A percentile compares a stretch with the other conserved stretches of the same genome.
phyloP scores from a whole-genome alignment of 1,140 invertebrate species.

The Zaprionus capensis region DNA sequence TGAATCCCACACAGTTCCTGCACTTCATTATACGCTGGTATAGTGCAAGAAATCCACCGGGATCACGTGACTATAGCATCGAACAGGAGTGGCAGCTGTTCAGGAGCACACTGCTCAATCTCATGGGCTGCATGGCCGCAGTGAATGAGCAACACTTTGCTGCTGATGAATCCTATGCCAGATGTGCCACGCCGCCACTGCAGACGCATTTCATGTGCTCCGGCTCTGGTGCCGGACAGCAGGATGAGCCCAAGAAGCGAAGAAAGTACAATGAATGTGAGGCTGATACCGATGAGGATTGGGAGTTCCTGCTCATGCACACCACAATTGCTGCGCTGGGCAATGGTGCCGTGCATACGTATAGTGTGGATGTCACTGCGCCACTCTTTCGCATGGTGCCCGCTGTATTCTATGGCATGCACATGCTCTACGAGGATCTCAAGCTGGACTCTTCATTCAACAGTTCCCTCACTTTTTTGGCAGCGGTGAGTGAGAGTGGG shows the following conservation, averaged over 20 bases:
- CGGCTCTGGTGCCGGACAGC: constrained; percentile 36
- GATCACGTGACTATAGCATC: constrained; percentile 90
- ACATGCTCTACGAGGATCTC: constrained; percentile 96
- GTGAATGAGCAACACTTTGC: constrained; percentile 22
- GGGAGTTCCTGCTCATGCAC: constrained; percentile 88
- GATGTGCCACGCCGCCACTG: constrained; percentile 55
- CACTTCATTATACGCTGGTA: constrained; percentile 94
- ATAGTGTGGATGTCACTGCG: constrained; percentile 86
- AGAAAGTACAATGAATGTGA: constrained; percentile 85
- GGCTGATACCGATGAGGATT: constrained; percentile 89
- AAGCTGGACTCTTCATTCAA: constrained; percentile 91
- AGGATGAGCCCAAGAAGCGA: constrained; percentile 85
- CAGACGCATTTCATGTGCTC: constrained; percentile 27
- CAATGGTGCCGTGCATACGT: constrained; percentile 47
- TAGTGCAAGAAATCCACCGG: constrained; percentile 92
- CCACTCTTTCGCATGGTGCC: constrained; percentile 90
- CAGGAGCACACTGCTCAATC: constrained; percentile 84
- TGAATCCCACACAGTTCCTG: constrained; percentile 91
- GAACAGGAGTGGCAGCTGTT: constrained; percentile 94
- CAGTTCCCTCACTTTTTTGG: constrained; percentile 89
- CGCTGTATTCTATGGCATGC: constrained; percentile 91
- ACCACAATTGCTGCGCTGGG: constrained; percentile 56
- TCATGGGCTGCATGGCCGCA: constrained; percentile 69
- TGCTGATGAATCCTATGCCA: constrained; percentile 48
- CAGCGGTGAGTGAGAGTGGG: constrained; percentile 65